A percentile compares a stretch with the other conserved stretches of the same genome.
phyloP scores from a whole-genome alignment of 2,797 vertebrate species.

The Pseudopleuronectes americanus region DNA sequence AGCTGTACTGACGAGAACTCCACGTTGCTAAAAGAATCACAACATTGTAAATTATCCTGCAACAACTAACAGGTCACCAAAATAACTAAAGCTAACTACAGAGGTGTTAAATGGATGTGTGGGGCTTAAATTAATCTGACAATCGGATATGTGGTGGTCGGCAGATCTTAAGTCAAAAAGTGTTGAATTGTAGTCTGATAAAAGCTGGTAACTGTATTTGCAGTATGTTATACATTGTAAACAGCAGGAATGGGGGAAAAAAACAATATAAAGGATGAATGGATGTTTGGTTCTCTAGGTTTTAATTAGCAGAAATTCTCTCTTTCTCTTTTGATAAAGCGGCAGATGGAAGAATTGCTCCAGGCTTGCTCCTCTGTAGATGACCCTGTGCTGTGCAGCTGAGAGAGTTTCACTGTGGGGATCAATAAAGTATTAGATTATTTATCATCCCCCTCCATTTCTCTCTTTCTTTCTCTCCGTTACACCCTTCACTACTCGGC shows the following conservation, averaged over 20 bases:
- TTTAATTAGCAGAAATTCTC: not conserved
- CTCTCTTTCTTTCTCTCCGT: slow-evolving; percentile 12
- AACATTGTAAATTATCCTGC: not conserved
- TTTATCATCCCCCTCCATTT: slow-evolving; percentile 59
- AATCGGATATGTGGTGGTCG: not conserved
- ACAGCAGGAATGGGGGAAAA: not conserved
- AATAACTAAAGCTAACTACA: not conserved
- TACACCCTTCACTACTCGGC: slow-evolving; percentile 32
- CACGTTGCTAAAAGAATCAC: not conserved
- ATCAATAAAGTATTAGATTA: slow-evolving; percentile 70
- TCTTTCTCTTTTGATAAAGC: not conserved
- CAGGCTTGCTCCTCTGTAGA: slow-evolving; percentile 23
- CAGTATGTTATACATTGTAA: not conserved
- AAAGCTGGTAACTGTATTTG: not conserved
- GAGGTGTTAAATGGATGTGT: no score
- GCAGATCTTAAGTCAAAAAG: no score
- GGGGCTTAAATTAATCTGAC: no score
- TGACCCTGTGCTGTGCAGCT: slow-evolving; percentile 29
- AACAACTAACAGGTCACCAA: not conserved
- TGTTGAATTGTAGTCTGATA: not conserved
- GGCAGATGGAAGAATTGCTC: slow-evolving; percentile 14
- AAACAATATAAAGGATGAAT: not conserved
- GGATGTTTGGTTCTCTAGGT: not conserved
- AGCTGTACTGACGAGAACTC: not conserved
- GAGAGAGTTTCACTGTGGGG: slow-evolving; percentile 44